Conservation (phyloP, 2,113 vertebrate species). For the Sus scrofa region DNA sequence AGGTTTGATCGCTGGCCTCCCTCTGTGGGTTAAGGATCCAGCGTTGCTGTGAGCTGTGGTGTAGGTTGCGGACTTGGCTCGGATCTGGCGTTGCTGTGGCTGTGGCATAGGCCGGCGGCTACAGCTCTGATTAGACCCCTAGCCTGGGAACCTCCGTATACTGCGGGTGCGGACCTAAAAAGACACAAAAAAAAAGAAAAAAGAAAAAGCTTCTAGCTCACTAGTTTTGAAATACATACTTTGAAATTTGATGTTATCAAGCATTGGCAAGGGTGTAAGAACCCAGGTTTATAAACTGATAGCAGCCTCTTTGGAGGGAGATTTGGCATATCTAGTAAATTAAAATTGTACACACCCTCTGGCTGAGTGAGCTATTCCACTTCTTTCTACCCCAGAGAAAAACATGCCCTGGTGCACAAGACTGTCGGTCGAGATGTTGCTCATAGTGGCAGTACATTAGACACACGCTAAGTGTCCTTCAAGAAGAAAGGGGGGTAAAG, state of each 20-base stretch:
- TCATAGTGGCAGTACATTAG: not conserved
- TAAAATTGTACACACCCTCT: not conserved
- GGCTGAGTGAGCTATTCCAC: not conserved
- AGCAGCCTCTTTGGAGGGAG: not conserved
- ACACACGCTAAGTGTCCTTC: not conserved
- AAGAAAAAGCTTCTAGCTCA: not conserved
- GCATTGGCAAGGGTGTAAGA: not conserved
- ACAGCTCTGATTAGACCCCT: no score
- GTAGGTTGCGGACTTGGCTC: no score
- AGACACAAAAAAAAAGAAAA: no score
- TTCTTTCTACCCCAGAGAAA: not conserved
- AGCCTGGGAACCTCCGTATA: no score
- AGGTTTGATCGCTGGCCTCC: no score
- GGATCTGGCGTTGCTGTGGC: no score
- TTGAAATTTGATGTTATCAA: constrained; percentile 40
- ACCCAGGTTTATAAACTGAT: constrained; percentile 9
- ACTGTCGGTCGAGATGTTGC: not conserved
- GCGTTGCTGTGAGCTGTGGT: no score
- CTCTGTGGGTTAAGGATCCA: no score
- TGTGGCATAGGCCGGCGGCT: no score
- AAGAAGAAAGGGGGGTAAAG: not conserved
- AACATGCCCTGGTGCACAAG: fast-evolving
- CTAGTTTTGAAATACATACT: constrained; percentile 4
- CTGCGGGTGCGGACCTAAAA: no score
- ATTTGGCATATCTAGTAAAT: not conserved